Evolutionary conservation across 2,888 invertebrate genomes (phyloP).

Genomic region (Adelognathus sp.): DNA sequence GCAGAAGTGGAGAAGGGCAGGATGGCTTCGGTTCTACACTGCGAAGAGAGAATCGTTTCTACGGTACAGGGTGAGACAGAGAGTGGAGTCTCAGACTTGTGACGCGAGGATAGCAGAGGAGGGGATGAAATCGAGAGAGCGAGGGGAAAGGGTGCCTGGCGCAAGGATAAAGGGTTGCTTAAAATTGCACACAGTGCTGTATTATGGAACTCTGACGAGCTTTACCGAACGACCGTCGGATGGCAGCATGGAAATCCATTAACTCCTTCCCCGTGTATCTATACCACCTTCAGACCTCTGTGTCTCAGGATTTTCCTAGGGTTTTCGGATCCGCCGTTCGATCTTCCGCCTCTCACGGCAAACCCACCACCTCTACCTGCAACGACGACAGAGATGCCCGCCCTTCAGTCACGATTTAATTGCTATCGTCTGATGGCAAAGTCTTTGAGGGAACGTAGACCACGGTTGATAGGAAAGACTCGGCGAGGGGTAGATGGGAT

Average conservation of each 20-base stretch:
- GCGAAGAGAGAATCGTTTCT: not conserved
- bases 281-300: constrained; percentile 8
- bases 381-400: constrained; percentile 53
- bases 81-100: constrained; percentile 4
- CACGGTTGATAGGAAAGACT: constrained; percentile 47
- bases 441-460: constrained; percentile 69
- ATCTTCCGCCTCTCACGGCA: not conserved
- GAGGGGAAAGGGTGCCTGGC: constrained; percentile 60
- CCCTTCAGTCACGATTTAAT: constrained; percentile 78
- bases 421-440: constrained; percentile 77
- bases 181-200: constrained; percentile 80
- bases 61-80: not conserved
- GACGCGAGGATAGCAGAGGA: constrained; percentile 49
- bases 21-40: constrained; percentile 11
- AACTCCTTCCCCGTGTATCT: constrained; percentile 71
- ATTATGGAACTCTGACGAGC: constrained; percentile 79
- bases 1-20: constrained; percentile 27
- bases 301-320: constrained; percentile 27
- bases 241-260: constrained; percentile 78
- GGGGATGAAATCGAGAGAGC: constrained; percentile 30
- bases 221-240: constrained; percentile 75
- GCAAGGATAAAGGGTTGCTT: constrained; percentile 79
- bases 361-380: constrained; percentile 38
- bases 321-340: constrained; percentile 11
- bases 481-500: not conserved